phyloP scores from a whole-genome alignment of 1,140 invertebrate species.

The Drosophila tsacasi region DNA sequence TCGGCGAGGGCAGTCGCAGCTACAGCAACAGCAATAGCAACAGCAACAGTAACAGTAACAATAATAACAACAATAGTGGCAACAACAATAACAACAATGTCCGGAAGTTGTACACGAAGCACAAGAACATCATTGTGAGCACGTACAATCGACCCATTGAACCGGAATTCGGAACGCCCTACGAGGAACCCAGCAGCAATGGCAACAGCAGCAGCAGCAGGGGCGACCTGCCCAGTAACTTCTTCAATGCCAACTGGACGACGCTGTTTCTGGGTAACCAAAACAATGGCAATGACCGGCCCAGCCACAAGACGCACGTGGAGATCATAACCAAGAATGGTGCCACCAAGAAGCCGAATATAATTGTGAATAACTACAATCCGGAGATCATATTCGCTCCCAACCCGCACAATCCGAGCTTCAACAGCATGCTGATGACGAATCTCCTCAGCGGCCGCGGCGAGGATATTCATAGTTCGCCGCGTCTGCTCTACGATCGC shows the following conservation, averaged over 20 bases:
- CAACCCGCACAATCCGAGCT: constrained; percentile 86
- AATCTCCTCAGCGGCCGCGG: constrained; percentile 89
- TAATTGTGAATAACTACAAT: constrained; percentile 85
- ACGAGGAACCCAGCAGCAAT: constrained; percentile 68
- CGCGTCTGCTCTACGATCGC: constrained; percentile 85
- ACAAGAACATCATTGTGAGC: constrained; percentile 85
- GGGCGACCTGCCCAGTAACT: constrained; percentile 73
- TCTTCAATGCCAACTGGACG: constrained; percentile 85
- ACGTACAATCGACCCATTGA: constrained; percentile 79
- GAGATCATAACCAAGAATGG: constrained; percentile 88
- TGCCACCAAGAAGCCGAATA: constrained; percentile 86
- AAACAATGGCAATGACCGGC: constrained; percentile 81
- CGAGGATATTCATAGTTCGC: constrained; percentile 62
- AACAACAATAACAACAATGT: constrained; percentile 68
- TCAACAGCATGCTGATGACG: constrained; percentile 86
- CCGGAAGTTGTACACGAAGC: constrained; percentile 80
- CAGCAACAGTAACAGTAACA: constrained; percentile 49
- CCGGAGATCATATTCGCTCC: constrained; percentile 82
- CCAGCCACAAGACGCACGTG: constrained; percentile 88
- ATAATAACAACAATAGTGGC: constrained; percentile 41
- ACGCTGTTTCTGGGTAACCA: constrained; percentile 71
- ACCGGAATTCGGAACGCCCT: constrained; percentile 72
- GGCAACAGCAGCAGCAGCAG: constrained; percentile 72
- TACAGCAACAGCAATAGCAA: constrained; percentile 62
- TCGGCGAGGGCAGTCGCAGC: constrained; percentile 70